These are phyloP conservation scores for Danio aesculapii DNA, from an alignment of 2,797 vertebrate species.

Conservation along the genomic window DNA sequence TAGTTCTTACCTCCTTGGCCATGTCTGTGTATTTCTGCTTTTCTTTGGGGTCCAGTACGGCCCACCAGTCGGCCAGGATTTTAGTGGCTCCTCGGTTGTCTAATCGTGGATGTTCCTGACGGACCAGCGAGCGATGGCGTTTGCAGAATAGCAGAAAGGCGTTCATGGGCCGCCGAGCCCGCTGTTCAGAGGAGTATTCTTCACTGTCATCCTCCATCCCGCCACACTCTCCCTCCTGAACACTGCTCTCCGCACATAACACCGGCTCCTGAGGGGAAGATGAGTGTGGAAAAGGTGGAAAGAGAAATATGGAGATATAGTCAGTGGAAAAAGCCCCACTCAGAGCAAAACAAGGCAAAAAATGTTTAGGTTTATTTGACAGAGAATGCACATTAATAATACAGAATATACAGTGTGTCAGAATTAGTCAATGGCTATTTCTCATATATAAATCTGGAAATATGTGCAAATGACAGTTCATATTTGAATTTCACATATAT, in stretches of 20 bases:
- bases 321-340: neutral
- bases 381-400: too few species aligned
- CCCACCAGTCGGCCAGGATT: slow-evolving; percentile 99
- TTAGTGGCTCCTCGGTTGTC: slow-evolving; percentile 99
- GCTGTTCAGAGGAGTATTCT: slow-evolving; percentile 91
- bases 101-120: slow-evolving; percentile 95
- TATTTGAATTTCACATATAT: too few species aligned
- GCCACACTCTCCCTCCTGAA: slow-evolving; percentile 81
- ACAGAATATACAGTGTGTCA: too few species aligned
- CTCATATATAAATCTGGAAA: too few species aligned
- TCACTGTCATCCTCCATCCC: slow-evolving; percentile 80
- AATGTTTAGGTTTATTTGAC: too few species aligned
- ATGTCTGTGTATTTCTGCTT: slow-evolving; percentile 99
- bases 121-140: slow-evolving; percentile 96
- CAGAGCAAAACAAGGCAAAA: neutral
- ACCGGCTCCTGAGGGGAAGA: slow-evolving; percentile 63
- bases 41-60: slow-evolving; percentile 95
- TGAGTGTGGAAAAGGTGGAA: neutral
- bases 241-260: slow-evolving; percentile 67
- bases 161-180: slow-evolving; percentile 97
- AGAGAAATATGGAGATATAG: neutral
- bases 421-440: too few species aligned
- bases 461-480: too few species aligned
- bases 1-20: slow-evolving; percentile 92
- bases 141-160: slow-evolving; percentile 99